Base-by-base conservation (phyloP, 2,888 invertebrate genomes). In the Bruchidius siliquastri region DNA sequence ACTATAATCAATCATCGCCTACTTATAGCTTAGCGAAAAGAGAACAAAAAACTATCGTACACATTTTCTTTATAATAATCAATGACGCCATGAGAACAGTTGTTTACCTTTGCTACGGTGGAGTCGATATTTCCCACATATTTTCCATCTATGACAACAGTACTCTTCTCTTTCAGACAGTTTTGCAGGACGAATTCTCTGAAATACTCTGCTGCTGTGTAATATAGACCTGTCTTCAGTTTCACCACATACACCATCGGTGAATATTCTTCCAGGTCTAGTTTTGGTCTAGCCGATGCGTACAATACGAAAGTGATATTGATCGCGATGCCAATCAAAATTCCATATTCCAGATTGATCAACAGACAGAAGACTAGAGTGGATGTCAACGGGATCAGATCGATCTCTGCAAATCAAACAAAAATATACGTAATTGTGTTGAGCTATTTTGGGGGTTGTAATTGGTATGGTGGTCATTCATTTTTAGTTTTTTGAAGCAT, bases 181-280 rank as follows among this genome's bases (percentile, higher is more conserved):
- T 82, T 81, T 21, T 82, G 83, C 74, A 89, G 85, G 72, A 90
- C 84, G 21, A 81, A 81, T 75, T 88, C 87, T 70, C 90, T 86
- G 80, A 96, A 88, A 87, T 90, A 92, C 87, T 95, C 95, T 0
- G 94, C 93, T 2, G 94, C 92, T n/a, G 95, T 93, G 87, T 94
- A 96, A 73, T 91, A 88, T 72, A 96, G 88, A 81, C 91, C 91
- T 79, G 92, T 91, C 83, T 92, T 91, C 72, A 94, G 92, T 74
- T 89, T 89, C 69, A 93, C 91, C 79, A 93, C 83, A 80, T 91
- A 87, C 10, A 89, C 83, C 75, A 87, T 86, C 20, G 83, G 82
- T 18, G 86, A 86, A 22, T 85, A 84, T 71, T 77, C 79, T 67
- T 82, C 81, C 20, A 86, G 81, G 21, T 79, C 74, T 18, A 85